Base-by-base conservation (phyloP, 2,797 vertebrate genomes). In the Pelodytes ibericus region DNA sequence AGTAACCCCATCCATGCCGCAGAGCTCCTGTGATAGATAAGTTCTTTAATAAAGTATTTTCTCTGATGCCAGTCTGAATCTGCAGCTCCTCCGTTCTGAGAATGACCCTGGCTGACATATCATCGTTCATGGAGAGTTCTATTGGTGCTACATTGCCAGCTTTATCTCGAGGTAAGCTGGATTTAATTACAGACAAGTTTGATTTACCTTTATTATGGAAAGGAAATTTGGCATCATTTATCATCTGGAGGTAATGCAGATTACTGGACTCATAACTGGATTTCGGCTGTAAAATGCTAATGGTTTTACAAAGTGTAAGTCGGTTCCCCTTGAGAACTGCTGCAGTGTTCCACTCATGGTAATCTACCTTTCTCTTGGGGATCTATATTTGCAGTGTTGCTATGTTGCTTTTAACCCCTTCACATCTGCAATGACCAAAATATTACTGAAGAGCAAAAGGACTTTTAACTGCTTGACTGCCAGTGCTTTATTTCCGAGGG, bases 161-260 rank as follows among this genome's bases (percentile, higher is more conserved):
- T 63, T 63, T 72, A 68, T 72, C 63, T 63, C 31, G 13, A 25
- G 47, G 49, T 73, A 33, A 62, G 44, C 33, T 20, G 44, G 58
- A 79, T 79, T 79, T 69, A 73, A 79, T 79, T 79, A 73, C 31
- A 51, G 39, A 74, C 47, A 57, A 26, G 31, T 79, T 79, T 79
- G 77, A 79, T 79, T 79, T 79, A 73, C 71, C 36, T 73, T 79
- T 79, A 73, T 79, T 79, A 47, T 26, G 47, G 44, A 53, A 68
- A 56, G 63, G 25, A 62, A 31, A 69, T 73, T 69, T 53, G 11
- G 20, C 27, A 31, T 67, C 71, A 67, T 79, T 79, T 73, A 57
- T 79, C 77, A 79, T 63, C 39, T 39, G 25, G 47, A 39, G 57
- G 26, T 73, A 79, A 79, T 79, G 47, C 77, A 79, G 44, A 79